These are phyloP conservation scores for Drosophila prostipennis DNA, from an alignment of 2,888 invertebrate species.

Conservation along the genomic window DNA sequence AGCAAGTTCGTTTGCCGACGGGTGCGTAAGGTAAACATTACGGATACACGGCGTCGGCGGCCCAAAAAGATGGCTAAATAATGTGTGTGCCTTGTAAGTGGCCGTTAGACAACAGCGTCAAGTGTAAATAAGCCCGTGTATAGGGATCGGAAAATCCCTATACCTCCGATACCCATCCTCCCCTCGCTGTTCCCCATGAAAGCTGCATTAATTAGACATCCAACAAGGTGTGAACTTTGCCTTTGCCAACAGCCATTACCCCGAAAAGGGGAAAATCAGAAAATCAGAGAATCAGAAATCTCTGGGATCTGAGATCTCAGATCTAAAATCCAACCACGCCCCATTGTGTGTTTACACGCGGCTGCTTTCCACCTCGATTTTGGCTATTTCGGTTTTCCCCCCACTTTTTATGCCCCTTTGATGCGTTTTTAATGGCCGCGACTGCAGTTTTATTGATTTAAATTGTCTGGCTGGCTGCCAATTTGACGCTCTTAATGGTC, in stretches of 20 bases:
- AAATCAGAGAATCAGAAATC: background rate
- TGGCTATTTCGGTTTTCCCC: slow-evolving; percentile 5
- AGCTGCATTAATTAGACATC: slow-evolving; percentile 76
- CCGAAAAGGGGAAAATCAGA: slow-evolving; percentile 38
- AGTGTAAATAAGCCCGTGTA: slow-evolving; percentile 66
- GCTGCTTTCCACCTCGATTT: slow-evolving; percentile 13
- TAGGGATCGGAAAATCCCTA: slow-evolving; percentile 5
- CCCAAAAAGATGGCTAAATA: slow-evolving; percentile 80
- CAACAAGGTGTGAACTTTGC: slow-evolving; percentile 75
- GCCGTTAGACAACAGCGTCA: slow-evolving; percentile 62
- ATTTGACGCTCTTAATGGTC: slow-evolving; percentile 72
- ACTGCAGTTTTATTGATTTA: slow-evolving; percentile 74
- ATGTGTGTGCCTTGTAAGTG: slow-evolving; percentile 77
- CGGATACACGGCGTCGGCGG: slow-evolving; percentile 52
- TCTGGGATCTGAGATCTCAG: background rate
- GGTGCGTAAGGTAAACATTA: slow-evolving; percentile 82
- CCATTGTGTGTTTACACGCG: slow-evolving; percentile 50
- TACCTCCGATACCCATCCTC: background rate
- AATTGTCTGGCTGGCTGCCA: slow-evolving; percentile 71
- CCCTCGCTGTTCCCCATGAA: slow-evolving; percentile 37
- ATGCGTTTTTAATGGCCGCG: slow-evolving; percentile 75
- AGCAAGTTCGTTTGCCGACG: slow-evolving; percentile 73
- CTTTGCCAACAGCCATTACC: slow-evolving; percentile 19
- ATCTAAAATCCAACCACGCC: slow-evolving; percentile 51
- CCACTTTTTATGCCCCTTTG: slow-evolving; percentile 37